Conservation (phyloP, 2,888 invertebrate species). For the Homarus gammarus region DNA sequence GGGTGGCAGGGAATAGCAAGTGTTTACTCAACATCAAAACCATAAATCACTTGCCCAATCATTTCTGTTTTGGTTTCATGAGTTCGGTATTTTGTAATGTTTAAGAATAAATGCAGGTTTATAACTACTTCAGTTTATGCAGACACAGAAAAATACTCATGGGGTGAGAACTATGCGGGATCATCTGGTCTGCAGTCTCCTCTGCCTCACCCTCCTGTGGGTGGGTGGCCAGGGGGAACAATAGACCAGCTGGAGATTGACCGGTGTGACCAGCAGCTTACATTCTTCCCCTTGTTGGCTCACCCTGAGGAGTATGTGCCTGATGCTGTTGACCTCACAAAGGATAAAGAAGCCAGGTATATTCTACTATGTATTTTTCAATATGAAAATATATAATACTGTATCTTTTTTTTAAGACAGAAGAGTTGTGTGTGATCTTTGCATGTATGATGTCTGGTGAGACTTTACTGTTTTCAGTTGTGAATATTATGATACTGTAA, state of each 20-base stretch:
- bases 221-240: conserved; percentile 70
- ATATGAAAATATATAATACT: no score
- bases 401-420: not conserved
- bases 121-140: conserved; percentile 13
- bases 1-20: no score
- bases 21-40: no score
- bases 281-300: conserved; percentile 87
- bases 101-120: not conserved
- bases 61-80: no score
- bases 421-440: not conserved
- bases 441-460: no score
- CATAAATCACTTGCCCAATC: no score
- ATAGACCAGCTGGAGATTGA: conserved; percentile 83
- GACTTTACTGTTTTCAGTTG: no score
- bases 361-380: not conserved
- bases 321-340: conserved; percentile 93
- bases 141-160: conserved; percentile 82
- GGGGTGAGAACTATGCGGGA: conserved; percentile 84
- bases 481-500: no score
- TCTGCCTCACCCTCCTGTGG: conserved; percentile 50
- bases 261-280: conserved; percentile 82
- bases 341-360: conserved; percentile 87
- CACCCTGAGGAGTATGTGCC: conserved; percentile 91
- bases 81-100: no score
- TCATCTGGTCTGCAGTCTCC: conserved; percentile 74